phyloP scores from a whole-genome alignment of 2,888 invertebrate species.

The Bursaphelenchus okinawaensis region DNA sequence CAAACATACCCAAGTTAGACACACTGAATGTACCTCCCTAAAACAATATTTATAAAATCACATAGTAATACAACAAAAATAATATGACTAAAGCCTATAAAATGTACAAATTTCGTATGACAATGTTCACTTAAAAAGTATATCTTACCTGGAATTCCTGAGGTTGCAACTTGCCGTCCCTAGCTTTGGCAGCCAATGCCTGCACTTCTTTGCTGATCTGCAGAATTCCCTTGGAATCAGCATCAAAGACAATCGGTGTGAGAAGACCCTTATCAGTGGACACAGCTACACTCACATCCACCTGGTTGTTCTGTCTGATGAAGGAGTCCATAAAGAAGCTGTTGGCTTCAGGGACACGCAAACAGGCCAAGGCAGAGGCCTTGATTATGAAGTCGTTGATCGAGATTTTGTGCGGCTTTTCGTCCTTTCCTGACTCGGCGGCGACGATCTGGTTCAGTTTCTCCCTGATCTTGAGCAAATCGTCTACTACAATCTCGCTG shows the following conservation, averaged over 20 bases:
- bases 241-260: slow-evolving; percentile 80
- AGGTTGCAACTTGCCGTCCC: slow-evolving; percentile 66
- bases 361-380: slow-evolving; percentile 65
- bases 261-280: slow-evolving; percentile 89
- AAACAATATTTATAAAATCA: background rate
- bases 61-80: background rate
- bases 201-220: slow-evolving; percentile 48
- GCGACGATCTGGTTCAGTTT: slow-evolving; percentile 59
- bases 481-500: slow-evolving; percentile 77
- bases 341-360: slow-evolving; percentile 69
- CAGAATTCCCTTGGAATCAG: slow-evolving; percentile 59
- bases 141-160: slow-evolving; percentile 64
- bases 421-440: slow-evolving; percentile 35
- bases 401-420: slow-evolving; percentile 61
- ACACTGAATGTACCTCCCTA: slow-evolving; percentile 65
- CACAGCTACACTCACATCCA: slow-evolving; percentile 94
- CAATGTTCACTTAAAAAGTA: background rate
- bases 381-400: slow-evolving; percentile 70
- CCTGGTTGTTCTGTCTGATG: slow-evolving; percentile 62
- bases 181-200: slow-evolving; percentile 44
- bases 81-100: background rate
- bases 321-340: slow-evolving; percentile 87
- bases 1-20: slow-evolving; percentile 69
- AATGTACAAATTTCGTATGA: background rate
- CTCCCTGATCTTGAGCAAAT: slow-evolving; percentile 65